Conservation (phyloP, 2,797 vertebrate genomes). For the Anableps anableps region DNA sequence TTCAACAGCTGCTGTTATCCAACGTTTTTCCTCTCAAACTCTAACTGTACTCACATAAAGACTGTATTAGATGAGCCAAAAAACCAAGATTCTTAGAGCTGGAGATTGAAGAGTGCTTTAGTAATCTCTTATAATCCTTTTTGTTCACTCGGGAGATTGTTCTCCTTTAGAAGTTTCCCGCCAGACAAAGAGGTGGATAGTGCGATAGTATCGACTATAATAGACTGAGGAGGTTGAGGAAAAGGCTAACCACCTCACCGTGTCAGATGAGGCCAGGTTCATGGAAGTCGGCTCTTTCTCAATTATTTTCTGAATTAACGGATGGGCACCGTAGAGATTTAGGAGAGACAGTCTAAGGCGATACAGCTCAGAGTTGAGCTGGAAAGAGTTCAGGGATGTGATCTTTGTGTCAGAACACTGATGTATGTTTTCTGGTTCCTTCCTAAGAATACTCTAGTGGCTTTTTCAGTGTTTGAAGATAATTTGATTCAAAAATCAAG, state of each 20-base stretch:
- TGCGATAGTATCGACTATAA: constrained; percentile 78
- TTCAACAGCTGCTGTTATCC: constrained; percentile 19
- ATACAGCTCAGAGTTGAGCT: constrained; percentile 33
- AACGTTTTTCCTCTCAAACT: neutral
- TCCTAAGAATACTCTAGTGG: constrained; percentile 26
- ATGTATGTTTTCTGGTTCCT: constrained; percentile 41
- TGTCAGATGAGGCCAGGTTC: constrained; percentile 74
- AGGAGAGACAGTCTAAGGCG: constrained; percentile 40
- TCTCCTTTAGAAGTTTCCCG: constrained; percentile 79
- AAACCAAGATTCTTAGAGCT: constrained; percentile 63
- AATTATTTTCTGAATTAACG: constrained; percentile 79
- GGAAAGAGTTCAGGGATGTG: constrained; percentile 38
- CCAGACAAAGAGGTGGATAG: constrained; percentile 78
- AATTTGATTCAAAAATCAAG: constrained; percentile 20
- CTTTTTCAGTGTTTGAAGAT: constrained; percentile 25
- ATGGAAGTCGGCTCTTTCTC: constrained; percentile 69
- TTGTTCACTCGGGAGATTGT: constrained; percentile 80
- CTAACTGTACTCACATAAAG: constrained; percentile 43
- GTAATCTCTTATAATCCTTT: constrained; percentile 83
- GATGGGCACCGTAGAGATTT: constrained; percentile 59
- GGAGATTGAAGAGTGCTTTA: constrained; percentile 70
- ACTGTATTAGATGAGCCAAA: constrained; percentile 51
- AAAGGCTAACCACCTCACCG: constrained; percentile 78
- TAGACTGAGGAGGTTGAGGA: constrained; percentile 77
- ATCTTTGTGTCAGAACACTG: constrained; percentile 48